Evolutionary conservation across 92 coral and sea anemone species (phyloP), one percentile per base, ranked within the genome.

Genomic region (Phenganax stokvisi): DNA sequence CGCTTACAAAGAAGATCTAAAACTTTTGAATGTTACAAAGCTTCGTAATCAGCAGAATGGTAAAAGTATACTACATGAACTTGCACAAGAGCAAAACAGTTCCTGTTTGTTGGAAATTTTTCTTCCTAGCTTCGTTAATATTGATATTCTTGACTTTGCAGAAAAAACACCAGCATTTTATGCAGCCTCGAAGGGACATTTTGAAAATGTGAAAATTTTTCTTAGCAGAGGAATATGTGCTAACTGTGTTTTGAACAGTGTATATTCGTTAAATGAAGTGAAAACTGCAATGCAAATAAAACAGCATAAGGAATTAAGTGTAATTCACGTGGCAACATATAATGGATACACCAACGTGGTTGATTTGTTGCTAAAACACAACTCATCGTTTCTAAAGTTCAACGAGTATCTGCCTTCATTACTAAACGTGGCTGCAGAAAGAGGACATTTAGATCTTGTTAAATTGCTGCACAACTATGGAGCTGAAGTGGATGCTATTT

Each of bases 131-230:
- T 89, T 89, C 81, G 37, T 52, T 30, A 51, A 77, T 2, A 8
- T 81, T 13, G 89, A 91, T 77, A 57, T 80, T 47, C 80, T 80
- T 56, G 97, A 91, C 76, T 71, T 27, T 15, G 74, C 67, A 61
- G 92, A 89, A 3, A 82, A 86, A 12, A 89, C 97, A 1, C 90
- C 97, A 17, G 86, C 83, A 30, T 89, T 91, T 56, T 55, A 76
- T 27, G 91, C 97, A 15, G 92, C 90, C 0, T 72, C 74, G 30
- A 80, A 54, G 10, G 92, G 91, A 54, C 84, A 65, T 31, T 12
- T 76, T 29, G 70, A 83, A 37, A 91, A 87, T 75, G 56, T 91
- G 0, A 86, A 80, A 9, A 63, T 66, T 7, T 84, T 91, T 17
- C 6, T 87, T 1, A 54, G 75, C 1, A 77, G 64, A 8, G 90